Conservation (phyloP, 1,140 invertebrate species). For the Drosophila pruinosa region DNA sequence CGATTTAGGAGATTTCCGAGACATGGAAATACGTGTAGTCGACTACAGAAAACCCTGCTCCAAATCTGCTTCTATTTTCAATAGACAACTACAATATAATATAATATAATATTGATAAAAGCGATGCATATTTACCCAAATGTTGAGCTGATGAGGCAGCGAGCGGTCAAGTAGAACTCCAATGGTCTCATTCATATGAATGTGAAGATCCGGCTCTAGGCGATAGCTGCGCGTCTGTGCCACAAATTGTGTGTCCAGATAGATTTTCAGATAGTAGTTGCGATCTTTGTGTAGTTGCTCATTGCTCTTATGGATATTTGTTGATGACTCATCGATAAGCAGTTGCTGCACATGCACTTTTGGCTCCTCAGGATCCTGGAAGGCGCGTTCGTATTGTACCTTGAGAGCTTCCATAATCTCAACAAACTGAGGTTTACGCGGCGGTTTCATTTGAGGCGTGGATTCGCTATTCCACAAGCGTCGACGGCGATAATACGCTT, state of each 20-base stretch:
- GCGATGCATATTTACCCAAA: conserved; percentile 48
- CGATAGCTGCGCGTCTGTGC: conserved; percentile 70
- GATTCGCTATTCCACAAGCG: conserved; percentile 45
- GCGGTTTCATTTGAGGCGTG: conserved; percentile 22
- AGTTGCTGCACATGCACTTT: conserved; percentile 79
- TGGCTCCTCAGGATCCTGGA: conserved; percentile 84
- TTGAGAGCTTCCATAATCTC: conserved; percentile 66
- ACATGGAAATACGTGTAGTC: no score
- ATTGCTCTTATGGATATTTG: not conserved
- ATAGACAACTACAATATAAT: not conserved
- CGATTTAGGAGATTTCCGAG: no score
- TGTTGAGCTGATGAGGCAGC: conserved; percentile 58
- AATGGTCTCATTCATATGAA: conserved; percentile 67
- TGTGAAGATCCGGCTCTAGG: conserved; percentile 68
- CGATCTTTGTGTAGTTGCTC: conserved; percentile 47
- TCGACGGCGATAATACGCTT: conserved; percentile 67
- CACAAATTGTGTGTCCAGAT: conserved; percentile 69
- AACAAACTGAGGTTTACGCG: conserved; percentile 73
- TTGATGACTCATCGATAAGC: conserved; percentile 38
- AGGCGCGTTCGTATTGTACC: conserved; percentile 78
- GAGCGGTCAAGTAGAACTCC: conserved; percentile 70
- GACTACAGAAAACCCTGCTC: no score
- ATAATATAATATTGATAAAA: not conserved
- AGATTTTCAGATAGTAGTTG: conserved; percentile 73
- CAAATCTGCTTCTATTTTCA: not conserved